Conservation (phyloP, 2,888 invertebrate species). For the Caenorhabditis macrosperma region DNA sequence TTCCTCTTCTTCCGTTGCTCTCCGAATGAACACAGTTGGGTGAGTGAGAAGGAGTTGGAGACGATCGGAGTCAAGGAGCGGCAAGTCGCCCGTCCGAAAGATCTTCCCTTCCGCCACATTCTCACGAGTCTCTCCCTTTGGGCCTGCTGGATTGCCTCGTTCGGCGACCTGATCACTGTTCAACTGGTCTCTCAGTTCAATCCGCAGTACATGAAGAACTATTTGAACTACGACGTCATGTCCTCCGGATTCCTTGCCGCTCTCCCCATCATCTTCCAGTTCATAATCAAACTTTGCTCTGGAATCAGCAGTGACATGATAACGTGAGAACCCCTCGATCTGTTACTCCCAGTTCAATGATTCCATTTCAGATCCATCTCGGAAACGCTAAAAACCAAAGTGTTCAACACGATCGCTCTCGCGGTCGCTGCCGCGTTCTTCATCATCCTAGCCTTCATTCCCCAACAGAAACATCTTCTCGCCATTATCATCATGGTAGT, state of each 20-base stretch:
- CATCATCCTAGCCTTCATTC: slow-evolving; percentile 61
- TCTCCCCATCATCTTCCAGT: slow-evolving; percentile 66
- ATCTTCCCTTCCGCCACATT: slow-evolving; percentile 60
- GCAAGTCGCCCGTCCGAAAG: slow-evolving; percentile 36
- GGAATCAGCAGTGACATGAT: slow-evolving; percentile 61
- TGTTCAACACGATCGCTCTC: slow-evolving; percentile 62
- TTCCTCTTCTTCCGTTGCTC: slow-evolving; percentile 50
- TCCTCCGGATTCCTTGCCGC: slow-evolving; percentile 64
- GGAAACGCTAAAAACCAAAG: slow-evolving; percentile 57
- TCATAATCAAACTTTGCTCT: slow-evolving; percentile 52
- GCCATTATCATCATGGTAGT: slow-evolving; percentile 61
- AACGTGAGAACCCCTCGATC: slow-evolving; percentile 22
- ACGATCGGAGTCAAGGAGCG: slow-evolving; percentile 43
- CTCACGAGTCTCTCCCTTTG: slow-evolving; percentile 58
- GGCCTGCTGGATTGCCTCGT: slow-evolving; percentile 66
- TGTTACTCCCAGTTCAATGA: background rate
- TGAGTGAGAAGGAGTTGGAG: slow-evolving; percentile 53
- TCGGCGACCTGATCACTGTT: slow-evolving; percentile 64
- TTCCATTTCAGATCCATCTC: slow-evolving; percentile 38
- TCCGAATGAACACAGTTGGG: slow-evolving; percentile 57
- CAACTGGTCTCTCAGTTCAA: slow-evolving; percentile 66
- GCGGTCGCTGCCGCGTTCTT: slow-evolving; percentile 59
- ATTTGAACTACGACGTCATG: slow-evolving; percentile 63
- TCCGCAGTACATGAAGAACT: slow-evolving; percentile 68
- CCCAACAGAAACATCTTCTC: slow-evolving; percentile 49